Base-by-base conservation (phyloP, 2,888 invertebrate species). In the Celastrina argiolus region DNA sequence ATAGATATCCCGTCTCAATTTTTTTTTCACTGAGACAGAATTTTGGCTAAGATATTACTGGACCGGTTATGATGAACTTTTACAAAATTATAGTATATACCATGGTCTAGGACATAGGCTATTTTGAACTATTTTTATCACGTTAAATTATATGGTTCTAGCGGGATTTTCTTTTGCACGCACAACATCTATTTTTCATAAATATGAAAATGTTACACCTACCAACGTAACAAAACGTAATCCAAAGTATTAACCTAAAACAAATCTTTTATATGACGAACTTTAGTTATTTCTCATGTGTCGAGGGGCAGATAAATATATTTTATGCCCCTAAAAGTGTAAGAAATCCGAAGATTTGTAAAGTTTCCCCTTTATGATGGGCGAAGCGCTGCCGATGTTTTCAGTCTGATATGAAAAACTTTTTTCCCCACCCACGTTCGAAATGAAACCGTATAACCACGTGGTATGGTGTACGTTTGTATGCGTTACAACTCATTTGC, bases 281-380 rank as follows among this genome's bases (percentile, higher is more conserved):
- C 80, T 88, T 81, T 72, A 75, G 82, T 79, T 80, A 83, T 87
- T 87, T 83, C 83, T 82, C 81, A 87, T 83, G 88, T 90, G 88
- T 85, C 86, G 81, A 83, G 87, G 88, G 90, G 84, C 80, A 84
- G 88, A 90, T 90, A 90, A 90, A 89, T 88, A 87, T 84, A 88
- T 90, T 87, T 87, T 83, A 83, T 86, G 84, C 82, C 83, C 81
- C 84, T 84, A 84, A 87, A 87, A 89, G 87, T 87, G 85, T 84
- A 86, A 85, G 88, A 89, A 88, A 89, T 90, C 82, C 87, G 79
- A 82, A 89, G 85, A 90, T 89, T 89, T 90, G 87, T 88, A 88
- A 91, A 90, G 81, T 90, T 88, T 86, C 81, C 88, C 88, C 88
- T 88, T 51, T 89, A 89, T 87, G 88, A 88, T 81, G 83, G 81